A percentile compares a stretch with the other conserved stretches of the same genome.
Conservation (phyloP, 2,113 vertebrate species). For the Danionella cerebrum region DNA sequence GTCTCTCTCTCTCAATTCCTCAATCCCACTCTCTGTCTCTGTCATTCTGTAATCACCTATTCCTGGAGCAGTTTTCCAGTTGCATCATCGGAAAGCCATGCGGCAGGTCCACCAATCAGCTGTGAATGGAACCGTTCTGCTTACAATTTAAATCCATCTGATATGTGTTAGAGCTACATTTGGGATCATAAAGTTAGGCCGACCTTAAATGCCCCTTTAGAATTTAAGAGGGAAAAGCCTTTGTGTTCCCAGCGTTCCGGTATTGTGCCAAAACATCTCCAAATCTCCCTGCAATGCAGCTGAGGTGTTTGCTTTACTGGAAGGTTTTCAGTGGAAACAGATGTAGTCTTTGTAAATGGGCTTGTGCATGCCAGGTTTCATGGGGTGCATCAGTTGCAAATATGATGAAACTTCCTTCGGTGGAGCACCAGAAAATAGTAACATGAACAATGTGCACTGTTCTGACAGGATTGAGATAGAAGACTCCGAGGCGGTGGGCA, state of each 20-base stretch:
- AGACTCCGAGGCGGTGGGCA: constrained; percentile 94
- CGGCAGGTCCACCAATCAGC: constrained; percentile 48
- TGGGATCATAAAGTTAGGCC: constrained; percentile 15
- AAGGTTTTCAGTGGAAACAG: not conserved
- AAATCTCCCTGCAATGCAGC: not conserved
- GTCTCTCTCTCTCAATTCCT: constrained; percentile 24
- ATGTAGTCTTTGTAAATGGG: no score
- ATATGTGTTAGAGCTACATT: constrained; percentile 48
- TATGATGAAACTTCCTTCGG: no score
- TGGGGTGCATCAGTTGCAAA: no score
- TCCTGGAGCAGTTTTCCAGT: constrained; percentile 70
- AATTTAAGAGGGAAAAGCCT: not conserved
- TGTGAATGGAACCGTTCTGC: constrained; percentile 60
- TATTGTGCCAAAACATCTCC: not conserved
- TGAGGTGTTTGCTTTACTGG: not conserved
- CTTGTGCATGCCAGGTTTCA: no score
- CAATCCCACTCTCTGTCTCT: constrained; percentile 16
- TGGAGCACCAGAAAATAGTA: no score
- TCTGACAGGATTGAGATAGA: constrained; percentile 91
- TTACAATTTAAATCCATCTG: constrained; percentile 58
- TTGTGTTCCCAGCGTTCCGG: constrained; percentile 6
- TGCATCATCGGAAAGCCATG: constrained; percentile 69
- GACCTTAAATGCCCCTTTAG: not conserved
- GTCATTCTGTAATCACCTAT: constrained; percentile 66
- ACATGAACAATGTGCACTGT: not conserved